Percentiles rank a stretch among this genome's conserved stretches.
Evolutionary conservation across 1,140 invertebrate genomes (phyloP).

Genomic region (Varroa destructor): DNA sequence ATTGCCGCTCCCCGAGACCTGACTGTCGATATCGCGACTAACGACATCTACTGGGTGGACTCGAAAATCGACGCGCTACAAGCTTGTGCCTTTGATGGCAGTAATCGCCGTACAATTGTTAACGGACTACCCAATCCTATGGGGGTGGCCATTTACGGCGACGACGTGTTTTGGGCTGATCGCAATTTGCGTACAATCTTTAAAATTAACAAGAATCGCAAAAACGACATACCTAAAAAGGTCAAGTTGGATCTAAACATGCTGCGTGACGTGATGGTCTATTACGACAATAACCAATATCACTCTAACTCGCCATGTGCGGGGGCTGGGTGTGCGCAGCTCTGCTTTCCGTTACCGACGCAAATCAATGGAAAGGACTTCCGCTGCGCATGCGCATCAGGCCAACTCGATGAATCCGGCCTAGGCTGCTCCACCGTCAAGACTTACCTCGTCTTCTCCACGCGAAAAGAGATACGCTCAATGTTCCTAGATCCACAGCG

Average conservation of each 20-base stretch:
- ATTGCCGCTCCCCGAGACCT: conserved; percentile 81
- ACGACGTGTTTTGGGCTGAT: conserved; percentile 88
- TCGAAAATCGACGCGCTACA: conserved; percentile 82
- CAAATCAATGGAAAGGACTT: conserved; percentile 41
- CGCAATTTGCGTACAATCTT: conserved; percentile 76
- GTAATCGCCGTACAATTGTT: conserved; percentile 53
- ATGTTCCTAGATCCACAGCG: conserved; percentile 66
- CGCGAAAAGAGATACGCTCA: conserved; percentile 72
- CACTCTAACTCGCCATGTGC: conserved; percentile 55
- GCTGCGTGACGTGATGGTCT: conserved; percentile 75
- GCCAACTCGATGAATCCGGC: conserved; percentile 50
- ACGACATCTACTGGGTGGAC: conserved; percentile 96
- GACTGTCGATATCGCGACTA: conserved; percentile 79
- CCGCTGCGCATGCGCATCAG: conserved; percentile 78
- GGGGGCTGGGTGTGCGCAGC: conserved; percentile 64
- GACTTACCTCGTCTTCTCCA: conserved; percentile 80
- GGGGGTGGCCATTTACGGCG: conserved; percentile 66
- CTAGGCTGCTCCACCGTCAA: conserved; percentile 52
- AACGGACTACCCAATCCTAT: conserved; percentile 84
- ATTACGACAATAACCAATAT: conserved; percentile 72
- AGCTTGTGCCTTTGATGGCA: conserved; percentile 43
- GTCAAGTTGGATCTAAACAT: conserved; percentile 68
- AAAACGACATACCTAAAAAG: conserved; percentile 43
- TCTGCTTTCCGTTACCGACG: conserved; percentile 83
- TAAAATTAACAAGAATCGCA: conserved; percentile 40